These are phyloP conservation scores for Andrena trimmerana DNA, from an alignment of 2,888 invertebrate genomes.

Conservation along the genomic window DNA sequence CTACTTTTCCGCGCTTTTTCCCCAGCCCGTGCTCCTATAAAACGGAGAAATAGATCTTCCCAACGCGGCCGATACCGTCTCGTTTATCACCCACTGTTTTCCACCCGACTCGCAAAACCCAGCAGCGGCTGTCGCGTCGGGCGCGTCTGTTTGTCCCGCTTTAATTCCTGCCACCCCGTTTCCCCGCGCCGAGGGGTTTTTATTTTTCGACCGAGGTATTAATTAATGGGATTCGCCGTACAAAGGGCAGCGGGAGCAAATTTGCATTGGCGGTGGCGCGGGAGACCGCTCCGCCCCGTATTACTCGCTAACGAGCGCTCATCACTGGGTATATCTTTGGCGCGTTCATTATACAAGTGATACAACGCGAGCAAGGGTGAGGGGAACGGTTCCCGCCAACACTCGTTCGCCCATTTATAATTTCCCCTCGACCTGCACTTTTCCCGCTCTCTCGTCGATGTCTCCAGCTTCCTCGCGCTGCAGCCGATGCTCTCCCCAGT, in stretches of 20 bases:
- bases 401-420: constrained; percentile 37
- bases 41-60: no score
- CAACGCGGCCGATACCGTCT: background rate
- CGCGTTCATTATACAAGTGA: constrained; percentile 22
- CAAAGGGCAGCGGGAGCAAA: constrained; percentile 27
- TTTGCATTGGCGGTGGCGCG: constrained; percentile 24
- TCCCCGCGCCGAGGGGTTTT: background rate
- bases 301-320: constrained; percentile 37
- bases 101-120: background rate
- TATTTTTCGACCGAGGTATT: constrained; percentile 41
- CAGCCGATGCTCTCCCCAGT: background rate
- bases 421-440: constrained; percentile 18
- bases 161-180: background rate
- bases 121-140: background rate
- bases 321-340: constrained; percentile 17
- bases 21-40: no score
- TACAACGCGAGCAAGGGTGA: background rate
- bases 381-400: background rate
- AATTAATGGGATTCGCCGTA: constrained; percentile 49
- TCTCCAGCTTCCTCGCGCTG: background rate
- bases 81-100: background rate
- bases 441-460: constrained; percentile 15
- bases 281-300: background rate
- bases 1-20: no score
- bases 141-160: constrained; percentile 1